These are phyloP conservation scores for Lanius collurio DNA, from an alignment of 2,113 vertebrate genomes.

Conservation along the genomic window DNA sequence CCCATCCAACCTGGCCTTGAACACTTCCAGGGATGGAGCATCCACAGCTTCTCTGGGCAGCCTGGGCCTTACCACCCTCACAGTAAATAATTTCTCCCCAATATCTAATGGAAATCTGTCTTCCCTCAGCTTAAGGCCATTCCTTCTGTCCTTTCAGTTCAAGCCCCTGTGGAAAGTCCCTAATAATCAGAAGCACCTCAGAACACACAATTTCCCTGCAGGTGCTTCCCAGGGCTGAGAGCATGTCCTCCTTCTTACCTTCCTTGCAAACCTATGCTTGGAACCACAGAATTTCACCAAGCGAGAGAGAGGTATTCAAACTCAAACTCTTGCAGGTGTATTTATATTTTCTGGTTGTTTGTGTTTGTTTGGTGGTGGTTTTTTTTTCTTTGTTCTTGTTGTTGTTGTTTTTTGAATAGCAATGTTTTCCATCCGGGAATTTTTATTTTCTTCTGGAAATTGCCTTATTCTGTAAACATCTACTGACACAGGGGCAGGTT, in stretches of 20 bases:
- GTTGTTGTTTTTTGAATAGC: not conserved
- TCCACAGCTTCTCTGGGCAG: fast-evolving
- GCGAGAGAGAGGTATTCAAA: not conserved
- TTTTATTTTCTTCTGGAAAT: not conserved
- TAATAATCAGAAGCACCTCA: not conserved
- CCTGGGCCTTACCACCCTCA: not conserved
- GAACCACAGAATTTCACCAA: not conserved
- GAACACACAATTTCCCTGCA: not conserved
- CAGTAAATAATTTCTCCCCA: not conserved
- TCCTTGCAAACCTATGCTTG: not conserved
- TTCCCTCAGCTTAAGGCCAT: not conserved
- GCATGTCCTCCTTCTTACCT: not conserved
- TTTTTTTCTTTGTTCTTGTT: not conserved
- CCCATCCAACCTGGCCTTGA: fast-evolving
- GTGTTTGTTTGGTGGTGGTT: not conserved
- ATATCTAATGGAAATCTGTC: not conserved
- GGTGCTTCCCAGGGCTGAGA: not conserved
- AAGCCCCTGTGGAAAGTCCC: fast-evolving
- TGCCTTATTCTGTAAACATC: not conserved
- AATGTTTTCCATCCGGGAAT: not conserved
- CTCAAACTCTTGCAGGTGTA: fast-evolving
- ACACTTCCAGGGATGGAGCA: too few relatives aligned
- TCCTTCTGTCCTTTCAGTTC: not conserved
- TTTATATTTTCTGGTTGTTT: not conserved
- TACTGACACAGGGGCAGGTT: not conserved